Conservation (phyloP, 2,888 invertebrate genomes). For the Entomobrya proxima region DNA sequence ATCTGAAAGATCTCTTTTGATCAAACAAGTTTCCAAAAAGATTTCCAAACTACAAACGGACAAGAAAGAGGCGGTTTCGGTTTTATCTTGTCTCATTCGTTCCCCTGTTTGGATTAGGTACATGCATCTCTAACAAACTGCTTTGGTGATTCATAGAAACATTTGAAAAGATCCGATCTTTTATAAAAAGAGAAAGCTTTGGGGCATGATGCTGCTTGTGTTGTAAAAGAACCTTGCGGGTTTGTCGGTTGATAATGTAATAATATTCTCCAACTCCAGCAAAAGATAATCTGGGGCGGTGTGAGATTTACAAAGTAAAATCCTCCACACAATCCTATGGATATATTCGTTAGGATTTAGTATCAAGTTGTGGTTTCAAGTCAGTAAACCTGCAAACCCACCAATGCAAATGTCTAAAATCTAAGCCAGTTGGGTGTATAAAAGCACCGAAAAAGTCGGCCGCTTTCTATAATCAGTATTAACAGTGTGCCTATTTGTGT, state of each 20-base stretch:
- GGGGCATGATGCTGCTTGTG: background rate
- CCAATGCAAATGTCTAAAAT: conserved; percentile 4
- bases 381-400: conserved; percentile 36
- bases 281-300: background rate
- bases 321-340: conserved; percentile 11
- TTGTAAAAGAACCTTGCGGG: background rate
- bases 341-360: conserved; percentile 8
- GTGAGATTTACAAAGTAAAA: conserved; percentile 26
- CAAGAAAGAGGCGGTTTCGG: conserved; percentile 50
- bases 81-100: background rate
- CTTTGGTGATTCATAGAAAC: background rate
- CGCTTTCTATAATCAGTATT: background rate
- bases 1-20: background rate
- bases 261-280: background rate
- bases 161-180: no score
- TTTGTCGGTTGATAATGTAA: no score
- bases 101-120: background rate
- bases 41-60: background rate
- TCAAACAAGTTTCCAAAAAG: background rate
- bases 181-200: background rate
- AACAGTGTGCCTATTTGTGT: conserved; percentile 18
- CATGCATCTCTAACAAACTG: background rate
- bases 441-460: background rate
- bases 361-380: conserved; percentile 41
- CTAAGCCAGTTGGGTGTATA: background rate